Evolutionary conservation across 2,888 invertebrate genomes (phyloP).

Genomic region (Hirtodrosophila duncani): DNA sequence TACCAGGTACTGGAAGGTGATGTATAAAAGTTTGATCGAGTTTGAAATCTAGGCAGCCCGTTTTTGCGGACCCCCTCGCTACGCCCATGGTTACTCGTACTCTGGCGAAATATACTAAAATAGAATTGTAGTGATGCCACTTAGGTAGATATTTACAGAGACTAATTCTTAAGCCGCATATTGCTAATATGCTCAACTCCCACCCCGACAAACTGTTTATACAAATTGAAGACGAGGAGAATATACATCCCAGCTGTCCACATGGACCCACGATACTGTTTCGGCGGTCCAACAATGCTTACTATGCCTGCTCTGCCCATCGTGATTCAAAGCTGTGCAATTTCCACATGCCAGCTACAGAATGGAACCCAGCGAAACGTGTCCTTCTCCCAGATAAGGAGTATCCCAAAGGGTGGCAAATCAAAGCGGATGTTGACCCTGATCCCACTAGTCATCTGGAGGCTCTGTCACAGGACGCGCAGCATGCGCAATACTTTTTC

Average conservation of each 20-base stretch:
- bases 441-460: slow-evolving; percentile 84
- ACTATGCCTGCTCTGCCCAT: slow-evolving; percentile 91
- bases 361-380: too few relatives aligned
- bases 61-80: too few relatives aligned
- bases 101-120: too few relatives aligned
- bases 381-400: too few relatives aligned
- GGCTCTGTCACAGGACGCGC: slow-evolving; percentile 85
- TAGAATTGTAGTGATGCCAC: too few relatives aligned
- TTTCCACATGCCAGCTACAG: slow-evolving; percentile 80
- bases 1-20: too few relatives aligned
- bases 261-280: slow-evolving; percentile 89
- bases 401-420: slow-evolving; percentile 25
- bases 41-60: too few relatives aligned
- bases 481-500: slow-evolving; percentile 94
- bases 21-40: too few relatives aligned
- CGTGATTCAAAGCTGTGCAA: slow-evolving; percentile 88
- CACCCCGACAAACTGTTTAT: slow-evolving; percentile 48
- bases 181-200: too few relatives aligned
- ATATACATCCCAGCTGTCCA: slow-evolving; percentile 84
- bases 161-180: too few relatives aligned
- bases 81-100: too few relatives aligned
- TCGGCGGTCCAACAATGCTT: slow-evolving; percentile 76
- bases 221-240: slow-evolving; percentile 78
- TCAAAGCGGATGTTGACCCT: background rate
- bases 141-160: too few relatives aligned